Evolutionary conservation across 2,113 vertebrate species (phyloP).

Genomic region (Taxidea taxus): DNA sequence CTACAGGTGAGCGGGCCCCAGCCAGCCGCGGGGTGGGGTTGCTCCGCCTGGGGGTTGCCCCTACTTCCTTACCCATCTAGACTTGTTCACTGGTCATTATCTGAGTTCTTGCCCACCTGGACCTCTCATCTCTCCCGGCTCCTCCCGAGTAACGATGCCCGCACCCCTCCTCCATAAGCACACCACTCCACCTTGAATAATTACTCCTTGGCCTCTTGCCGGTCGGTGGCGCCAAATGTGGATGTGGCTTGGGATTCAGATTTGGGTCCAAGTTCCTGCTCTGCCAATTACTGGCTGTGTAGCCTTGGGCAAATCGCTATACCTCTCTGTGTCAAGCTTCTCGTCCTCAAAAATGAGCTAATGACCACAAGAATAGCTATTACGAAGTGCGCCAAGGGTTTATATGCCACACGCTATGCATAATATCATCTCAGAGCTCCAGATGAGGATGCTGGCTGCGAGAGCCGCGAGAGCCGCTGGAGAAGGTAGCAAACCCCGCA

Average conservation of each 20-base stretch:
- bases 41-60: background rate
- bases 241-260: background rate
- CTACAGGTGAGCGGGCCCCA: background rate
- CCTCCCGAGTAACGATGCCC: background rate
- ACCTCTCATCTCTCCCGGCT: background rate
- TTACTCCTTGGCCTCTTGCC: background rate
- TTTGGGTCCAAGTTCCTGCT: background rate
- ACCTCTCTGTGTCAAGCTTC: conserved; percentile 6
- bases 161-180: background rate
- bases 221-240: background rate
- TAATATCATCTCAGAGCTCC: background rate
- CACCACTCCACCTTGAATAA: background rate
- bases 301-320: background rate
- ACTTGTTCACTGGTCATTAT: background rate
- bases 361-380: background rate
- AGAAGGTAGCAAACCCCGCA: background rate
- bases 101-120: background rate
- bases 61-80: background rate
- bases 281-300: background rate
- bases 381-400: background rate
- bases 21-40: background rate
- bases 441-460: background rate
- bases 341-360: background rate
- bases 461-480: background rate
- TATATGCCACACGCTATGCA: too few relatives aligned